A percentile compares a stretch with the other conserved stretches of the same genome.
phyloP scores from a whole-genome alignment of 2,888 invertebrate genomes.

The Eretmocerus hayati region DNA sequence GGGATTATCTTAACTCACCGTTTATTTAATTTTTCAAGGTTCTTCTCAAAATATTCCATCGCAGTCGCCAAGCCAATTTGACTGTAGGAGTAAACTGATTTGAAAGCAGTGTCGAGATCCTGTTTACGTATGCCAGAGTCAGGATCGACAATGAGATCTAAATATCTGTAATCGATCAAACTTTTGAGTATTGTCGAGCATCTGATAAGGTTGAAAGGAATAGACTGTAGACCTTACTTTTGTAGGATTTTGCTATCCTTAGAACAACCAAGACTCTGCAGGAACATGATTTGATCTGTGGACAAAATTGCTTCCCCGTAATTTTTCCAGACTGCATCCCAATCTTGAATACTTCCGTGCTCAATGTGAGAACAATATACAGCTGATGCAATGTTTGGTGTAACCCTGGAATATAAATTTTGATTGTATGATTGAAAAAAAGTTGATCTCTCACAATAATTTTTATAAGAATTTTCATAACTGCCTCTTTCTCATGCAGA shows the following conservation, averaged over 20 bases:
- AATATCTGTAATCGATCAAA: conserved; percentile 20
- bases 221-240: conserved; percentile 38
- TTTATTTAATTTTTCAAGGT: conserved; percentile 25
- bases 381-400: conserved; percentile 59
- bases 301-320: conserved; percentile 57
- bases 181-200: not conserved
- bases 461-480: no score
- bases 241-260: conserved; percentile 40
- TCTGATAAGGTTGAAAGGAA: not conserved
- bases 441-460: no score
- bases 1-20: conserved; percentile 28
- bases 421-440: no score
- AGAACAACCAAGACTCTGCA: conserved; percentile 51
- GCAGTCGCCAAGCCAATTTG: conserved; percentile 27
- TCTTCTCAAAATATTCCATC: conserved; percentile 25
- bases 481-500: not conserved
- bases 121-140: conserved; percentile 37
- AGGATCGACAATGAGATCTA: conserved; percentile 16
- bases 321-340: conserved; percentile 59
- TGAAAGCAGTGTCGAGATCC: conserved; percentile 40
- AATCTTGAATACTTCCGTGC: conserved; percentile 57
- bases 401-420: conserved; percentile 48
- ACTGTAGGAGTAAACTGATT: conserved; percentile 39
- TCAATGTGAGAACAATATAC: conserved; percentile 73
- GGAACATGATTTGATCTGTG: conserved; percentile 46